phyloP scores from a whole-genome alignment of 2,797 vertebrate species.

The Caiman crocodilus region DNA sequence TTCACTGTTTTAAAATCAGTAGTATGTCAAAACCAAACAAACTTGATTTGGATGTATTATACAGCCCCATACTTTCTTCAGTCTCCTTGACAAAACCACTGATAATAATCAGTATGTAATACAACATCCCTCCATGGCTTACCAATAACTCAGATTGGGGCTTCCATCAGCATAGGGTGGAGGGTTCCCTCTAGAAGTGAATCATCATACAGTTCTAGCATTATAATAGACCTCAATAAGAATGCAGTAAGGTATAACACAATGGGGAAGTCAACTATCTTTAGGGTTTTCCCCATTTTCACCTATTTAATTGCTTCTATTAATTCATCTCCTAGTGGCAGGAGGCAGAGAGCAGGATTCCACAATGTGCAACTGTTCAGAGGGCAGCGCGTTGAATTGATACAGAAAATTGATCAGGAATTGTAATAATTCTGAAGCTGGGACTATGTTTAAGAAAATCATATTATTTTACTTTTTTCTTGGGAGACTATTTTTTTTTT shows the following conservation, averaged over 20 bases:
- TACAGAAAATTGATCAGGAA: conserved; percentile 4
- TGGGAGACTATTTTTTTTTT: neutral
- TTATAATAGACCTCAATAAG: neutral
- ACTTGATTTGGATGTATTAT: neutral
- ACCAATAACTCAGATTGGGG: neutral
- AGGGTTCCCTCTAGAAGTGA: conserved; percentile 24
- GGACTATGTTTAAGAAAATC: conserved; percentile 18
- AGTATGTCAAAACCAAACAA: conserved; percentile 13
- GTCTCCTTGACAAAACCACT: neutral
- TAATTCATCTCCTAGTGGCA: conserved; percentile 16
- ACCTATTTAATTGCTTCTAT: neutral
- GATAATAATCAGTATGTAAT: conserved; percentile 1
- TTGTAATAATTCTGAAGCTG: conserved; percentile 23
- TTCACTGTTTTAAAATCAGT: neutral
- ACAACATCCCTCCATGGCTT: conserved; percentile 12
- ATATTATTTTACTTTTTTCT: neutral
- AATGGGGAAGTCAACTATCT: conserved; percentile 21
- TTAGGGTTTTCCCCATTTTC: conserved; percentile 40
- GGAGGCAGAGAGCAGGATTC: neutral
- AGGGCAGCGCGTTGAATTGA: conserved; percentile 13
- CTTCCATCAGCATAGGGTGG: neutral
- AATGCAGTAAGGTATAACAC: neutral
- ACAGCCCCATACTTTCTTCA: neutral
- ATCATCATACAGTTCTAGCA: neutral
- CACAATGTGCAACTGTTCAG: neutral